Evolutionary conservation across 1,140 invertebrate genomes (phyloP).

Genomic region (Hypsibius dujardini): DNA sequence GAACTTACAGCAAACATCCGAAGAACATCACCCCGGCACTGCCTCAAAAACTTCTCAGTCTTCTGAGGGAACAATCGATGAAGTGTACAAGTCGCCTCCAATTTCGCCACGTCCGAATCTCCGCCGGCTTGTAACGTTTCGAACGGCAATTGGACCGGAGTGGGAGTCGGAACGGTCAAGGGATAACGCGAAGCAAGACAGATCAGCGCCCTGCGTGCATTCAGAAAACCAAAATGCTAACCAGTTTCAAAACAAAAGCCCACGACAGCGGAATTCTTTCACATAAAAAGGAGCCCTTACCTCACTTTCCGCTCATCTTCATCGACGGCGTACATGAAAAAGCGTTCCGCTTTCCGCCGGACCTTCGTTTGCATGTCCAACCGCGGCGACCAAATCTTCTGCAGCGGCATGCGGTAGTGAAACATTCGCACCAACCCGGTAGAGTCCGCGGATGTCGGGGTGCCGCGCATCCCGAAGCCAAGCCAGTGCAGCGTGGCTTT

Average conservation of each 20-base stretch:
- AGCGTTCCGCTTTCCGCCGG: conserved; percentile 55
- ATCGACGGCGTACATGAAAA: conserved; percentile 56
- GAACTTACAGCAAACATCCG: conserved; percentile 1
- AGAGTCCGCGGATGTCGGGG: conserved; percentile 42
- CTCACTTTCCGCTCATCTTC: conserved; percentile 54
- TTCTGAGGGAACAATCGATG: conserved; percentile 1
- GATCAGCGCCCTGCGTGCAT: not conserved
- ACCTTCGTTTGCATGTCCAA: conserved; percentile 53
- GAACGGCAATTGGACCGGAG: not conserved
- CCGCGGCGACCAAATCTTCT: conserved; percentile 44
- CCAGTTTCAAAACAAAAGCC: not conserved
- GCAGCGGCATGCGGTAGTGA: conserved; percentile 27
- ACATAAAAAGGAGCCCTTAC: conserved; percentile 24
- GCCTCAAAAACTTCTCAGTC: not conserved
- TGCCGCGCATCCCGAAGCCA: conserved; percentile 36
- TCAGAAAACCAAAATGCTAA: not conserved
- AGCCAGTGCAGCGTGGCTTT: conserved; percentile 54
- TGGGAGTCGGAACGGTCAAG: not conserved
- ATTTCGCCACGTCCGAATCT: not conserved
- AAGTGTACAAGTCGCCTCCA: not conserved
- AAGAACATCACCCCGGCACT: not conserved
- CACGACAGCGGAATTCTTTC: not conserved
- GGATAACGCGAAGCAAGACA: not conserved
- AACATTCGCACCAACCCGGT: conserved; percentile 44
- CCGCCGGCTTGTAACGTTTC: not conserved